Conservation (phyloP, 2,888 invertebrate genomes). For the Sepiola atlantica region DNA sequence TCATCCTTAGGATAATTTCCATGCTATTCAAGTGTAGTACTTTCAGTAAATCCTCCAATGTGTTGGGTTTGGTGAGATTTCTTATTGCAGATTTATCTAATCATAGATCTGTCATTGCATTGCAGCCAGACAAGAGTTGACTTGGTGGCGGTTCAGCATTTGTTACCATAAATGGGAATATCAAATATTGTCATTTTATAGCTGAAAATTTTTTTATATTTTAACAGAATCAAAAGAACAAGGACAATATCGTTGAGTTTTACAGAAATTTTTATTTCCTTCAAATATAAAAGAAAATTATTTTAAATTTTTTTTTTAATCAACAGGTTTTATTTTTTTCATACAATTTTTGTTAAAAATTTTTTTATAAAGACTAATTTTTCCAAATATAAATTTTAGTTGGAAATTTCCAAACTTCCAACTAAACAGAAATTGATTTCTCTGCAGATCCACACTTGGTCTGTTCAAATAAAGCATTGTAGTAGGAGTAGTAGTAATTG, state of each 20-base stretch:
- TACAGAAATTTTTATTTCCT: constrained; percentile 19
- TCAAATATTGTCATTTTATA: no score
- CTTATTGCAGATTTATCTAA: no score
- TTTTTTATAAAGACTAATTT: neutral
- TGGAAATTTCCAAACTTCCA: neutral
- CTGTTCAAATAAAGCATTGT: neutral
- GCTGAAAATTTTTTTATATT: no score
- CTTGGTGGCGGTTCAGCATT: no score
- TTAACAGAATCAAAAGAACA: neutral
- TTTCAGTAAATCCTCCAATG: no score
- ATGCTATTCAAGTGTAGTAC: no score
- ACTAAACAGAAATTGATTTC: neutral
- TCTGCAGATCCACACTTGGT: neutral
- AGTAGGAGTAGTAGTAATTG: neutral
- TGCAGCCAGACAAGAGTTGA: no score
- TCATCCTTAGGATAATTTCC: no score
- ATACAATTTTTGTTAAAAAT: no score
- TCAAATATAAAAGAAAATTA: neutral
- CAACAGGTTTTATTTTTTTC: neutral
- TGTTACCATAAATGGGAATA: no score
- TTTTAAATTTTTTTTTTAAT: neutral
- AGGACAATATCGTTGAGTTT: neutral
- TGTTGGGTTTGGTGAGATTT: no score
- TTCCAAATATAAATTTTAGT: neutral
- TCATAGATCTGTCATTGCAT: no score